Evolutionary conservation across 2,888 invertebrate genomes (phyloP).

Genomic region (Diachrysia chrysitis): DNA sequence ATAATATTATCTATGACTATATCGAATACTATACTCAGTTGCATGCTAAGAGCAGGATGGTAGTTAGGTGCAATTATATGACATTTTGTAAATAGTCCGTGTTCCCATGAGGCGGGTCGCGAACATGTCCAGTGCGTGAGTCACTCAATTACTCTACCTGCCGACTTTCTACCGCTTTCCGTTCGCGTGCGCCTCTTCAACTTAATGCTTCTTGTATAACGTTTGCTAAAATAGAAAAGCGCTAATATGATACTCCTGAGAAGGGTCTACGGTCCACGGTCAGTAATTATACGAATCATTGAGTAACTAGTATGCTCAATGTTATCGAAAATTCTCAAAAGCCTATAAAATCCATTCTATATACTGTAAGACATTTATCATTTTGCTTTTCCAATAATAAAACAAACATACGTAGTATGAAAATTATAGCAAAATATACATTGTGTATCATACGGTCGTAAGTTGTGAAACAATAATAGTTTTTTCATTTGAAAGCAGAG

Average conservation of each 20-base stretch:
- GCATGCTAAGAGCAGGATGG: constrained; percentile 69
- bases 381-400: background rate
- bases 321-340: constrained; percentile 10
- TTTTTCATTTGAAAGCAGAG: constrained; percentile 41
- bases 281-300: no score
- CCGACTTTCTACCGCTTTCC: constrained; percentile 80
- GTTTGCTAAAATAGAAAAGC: constrained; percentile 83
- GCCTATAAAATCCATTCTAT: background rate
- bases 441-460: constrained; percentile 8
- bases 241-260: constrained; percentile 66
- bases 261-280: constrained; percentile 43
- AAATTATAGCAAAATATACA: background rate
- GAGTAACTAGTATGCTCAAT: no score
- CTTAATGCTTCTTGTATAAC: constrained; percentile 79
- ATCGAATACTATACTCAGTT: constrained; percentile 60
- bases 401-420: background rate
- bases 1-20: constrained; percentile 25
- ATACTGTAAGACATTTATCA: background rate
- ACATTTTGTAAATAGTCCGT: constrained; percentile 75
- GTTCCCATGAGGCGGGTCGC: constrained; percentile 59
- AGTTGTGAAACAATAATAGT: constrained; percentile 38
- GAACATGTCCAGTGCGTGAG: constrained; percentile 75
- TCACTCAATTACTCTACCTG: constrained; percentile 73
- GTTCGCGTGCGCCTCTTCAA: constrained; percentile 73
- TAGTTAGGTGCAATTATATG: constrained; percentile 71